phyloP scores from a whole-genome alignment of 2,888 invertebrate genomes.

The Linhomoeus sp. region DNA sequence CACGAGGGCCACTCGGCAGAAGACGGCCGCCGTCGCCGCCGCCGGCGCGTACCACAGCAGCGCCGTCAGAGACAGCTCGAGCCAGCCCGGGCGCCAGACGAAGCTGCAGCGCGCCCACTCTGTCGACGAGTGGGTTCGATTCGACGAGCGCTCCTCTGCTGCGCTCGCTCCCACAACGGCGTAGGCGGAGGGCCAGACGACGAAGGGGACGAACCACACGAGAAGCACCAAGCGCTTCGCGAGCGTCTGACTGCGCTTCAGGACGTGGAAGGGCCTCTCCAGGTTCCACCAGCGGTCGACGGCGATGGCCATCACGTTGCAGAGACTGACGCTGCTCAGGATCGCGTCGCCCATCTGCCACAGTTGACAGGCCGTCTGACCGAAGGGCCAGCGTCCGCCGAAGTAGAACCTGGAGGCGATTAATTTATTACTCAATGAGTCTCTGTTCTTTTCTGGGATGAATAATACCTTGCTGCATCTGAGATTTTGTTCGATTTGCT shows the following conservation, averaged over 20 bases:
- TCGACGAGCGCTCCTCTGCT: no score
- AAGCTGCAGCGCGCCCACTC: conserved; percentile 4
- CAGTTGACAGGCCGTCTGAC: conserved; percentile 7
- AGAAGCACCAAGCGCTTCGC: conserved; percentile 7
- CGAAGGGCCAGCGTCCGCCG: conserved; percentile 8
- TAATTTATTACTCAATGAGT: no score
- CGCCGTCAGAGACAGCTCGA: conserved; percentile 6
- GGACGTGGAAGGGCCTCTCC: conserved; percentile 10
- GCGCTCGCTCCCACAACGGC: conserved; percentile 1
- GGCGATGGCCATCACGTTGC: conserved; percentile 11
- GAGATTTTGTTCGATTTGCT: no score
- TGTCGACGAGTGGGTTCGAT: background rate
- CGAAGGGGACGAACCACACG: conserved; percentile 11
- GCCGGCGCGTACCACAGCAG: conserved; percentile 9
- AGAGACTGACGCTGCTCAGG: conserved; percentile 10
- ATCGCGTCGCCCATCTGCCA: conserved; percentile 11
- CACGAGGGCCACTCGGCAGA: conserved; percentile 8
- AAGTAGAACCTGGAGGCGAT: no score
- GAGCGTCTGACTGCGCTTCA: conserved; percentile 7
- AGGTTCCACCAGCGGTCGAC: conserved; percentile 10
- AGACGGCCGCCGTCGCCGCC: conserved; percentile 4
- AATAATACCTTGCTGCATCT: no score
- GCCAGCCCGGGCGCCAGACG: conserved; percentile 7
- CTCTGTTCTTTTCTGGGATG: no score
- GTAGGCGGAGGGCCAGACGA: conserved; percentile 10